Evolutionary conservation across 2,888 invertebrate genomes (phyloP).

Genomic region (Pelosia muscerda): DNA sequence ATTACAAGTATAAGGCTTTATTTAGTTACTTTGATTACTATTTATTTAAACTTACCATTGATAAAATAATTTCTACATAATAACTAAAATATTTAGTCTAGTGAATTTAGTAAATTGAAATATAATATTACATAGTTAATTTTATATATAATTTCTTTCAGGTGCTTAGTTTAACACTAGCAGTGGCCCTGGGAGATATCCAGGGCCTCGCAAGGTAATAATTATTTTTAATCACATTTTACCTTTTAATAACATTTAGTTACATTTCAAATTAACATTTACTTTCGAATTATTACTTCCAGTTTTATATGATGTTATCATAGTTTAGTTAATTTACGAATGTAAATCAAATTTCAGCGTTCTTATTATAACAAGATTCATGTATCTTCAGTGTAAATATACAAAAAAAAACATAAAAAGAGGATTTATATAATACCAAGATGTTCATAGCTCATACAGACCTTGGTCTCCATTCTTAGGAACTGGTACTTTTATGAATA

Average conservation of each 20-base stretch:
- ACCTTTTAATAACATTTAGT: neutral
- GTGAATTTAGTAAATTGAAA: neutral
- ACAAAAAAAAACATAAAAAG: no score
- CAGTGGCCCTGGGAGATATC: slow-evolving; percentile 69
- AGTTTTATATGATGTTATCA: no score
- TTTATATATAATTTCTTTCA: slow-evolving; percentile 58
- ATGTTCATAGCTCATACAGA: neutral
- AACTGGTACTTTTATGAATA: neutral
- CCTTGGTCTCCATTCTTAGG: neutral
- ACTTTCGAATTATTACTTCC: no score
- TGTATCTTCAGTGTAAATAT: no score
- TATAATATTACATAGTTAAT: neutral
- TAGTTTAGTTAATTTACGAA: neutral
- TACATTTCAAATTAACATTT: neutral
- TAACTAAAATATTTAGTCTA: no score
- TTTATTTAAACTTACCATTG: no score
- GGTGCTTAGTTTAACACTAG: slow-evolving; percentile 69
- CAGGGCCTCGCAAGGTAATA: slow-evolving; percentile 48
- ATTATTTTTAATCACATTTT: neutral
- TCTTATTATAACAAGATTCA: no score
- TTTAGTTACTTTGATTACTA: no score
- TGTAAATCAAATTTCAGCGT: no score
- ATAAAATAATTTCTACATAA: no score
- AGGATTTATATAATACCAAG: neutral
- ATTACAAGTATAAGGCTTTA: no score